A percentile compares a stretch with the other conserved stretches of the same genome.
These are phyloP conservation scores for Bradysia coprophila DNA, from an alignment of 1,140 invertebrate genomes.

Conservation along the genomic window DNA sequence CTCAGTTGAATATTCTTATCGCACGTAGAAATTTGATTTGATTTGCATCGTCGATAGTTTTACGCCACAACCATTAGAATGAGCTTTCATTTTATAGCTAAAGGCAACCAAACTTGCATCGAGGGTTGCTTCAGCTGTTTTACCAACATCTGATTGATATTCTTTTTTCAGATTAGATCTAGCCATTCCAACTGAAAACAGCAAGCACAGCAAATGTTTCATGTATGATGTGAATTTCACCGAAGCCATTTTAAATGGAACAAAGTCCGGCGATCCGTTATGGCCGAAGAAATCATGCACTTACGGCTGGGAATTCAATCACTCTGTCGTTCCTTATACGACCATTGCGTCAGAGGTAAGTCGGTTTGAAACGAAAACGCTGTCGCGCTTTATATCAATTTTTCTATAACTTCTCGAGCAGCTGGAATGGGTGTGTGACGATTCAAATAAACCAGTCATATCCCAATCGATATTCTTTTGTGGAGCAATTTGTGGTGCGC, in stretches of 20 bases:
- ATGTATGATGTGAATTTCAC: slow-evolving; percentile 57
- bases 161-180: not conserved
- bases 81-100: too few relatives aligned
- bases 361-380: too few relatives aligned
- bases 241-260: slow-evolving; percentile 30
- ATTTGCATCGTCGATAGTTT: too few relatives aligned
- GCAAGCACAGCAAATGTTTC: slow-evolving; percentile 32
- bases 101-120: too few relatives aligned
- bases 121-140: too few relatives aligned
- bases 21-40: too few relatives aligned
- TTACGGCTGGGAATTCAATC: slow-evolving; percentile 58
- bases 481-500: slow-evolving; percentile 65
- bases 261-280: slow-evolving; percentile 32
- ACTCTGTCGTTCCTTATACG: slow-evolving; percentile 50
- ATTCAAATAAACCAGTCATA: slow-evolving; percentile 46
- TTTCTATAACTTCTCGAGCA: too few relatives aligned
- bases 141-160: too few relatives aligned
- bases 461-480: slow-evolving; percentile 71
- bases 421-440: slow-evolving; percentile 71
- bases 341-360: slow-evolving; percentile 49
- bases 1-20: too few relatives aligned
- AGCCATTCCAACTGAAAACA: not conserved
- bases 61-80: too few relatives aligned
- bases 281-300: slow-evolving; percentile 42
- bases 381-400: too few relatives aligned